Evolutionary conservation across 2,113 vertebrate species (phyloP).

Genomic region (Apistogramma diplotaenia): DNA sequence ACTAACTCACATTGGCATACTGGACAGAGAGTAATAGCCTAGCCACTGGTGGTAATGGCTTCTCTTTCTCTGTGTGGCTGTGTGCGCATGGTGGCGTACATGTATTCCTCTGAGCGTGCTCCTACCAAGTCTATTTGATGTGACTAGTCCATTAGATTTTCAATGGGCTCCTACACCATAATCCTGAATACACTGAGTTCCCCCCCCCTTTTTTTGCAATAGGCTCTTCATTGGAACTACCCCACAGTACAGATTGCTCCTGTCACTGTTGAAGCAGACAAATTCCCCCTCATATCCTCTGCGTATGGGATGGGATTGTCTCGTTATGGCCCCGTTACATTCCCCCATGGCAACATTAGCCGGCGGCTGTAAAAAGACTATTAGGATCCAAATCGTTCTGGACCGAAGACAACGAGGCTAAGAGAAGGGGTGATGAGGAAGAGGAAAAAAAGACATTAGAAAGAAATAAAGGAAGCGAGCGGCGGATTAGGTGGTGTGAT

Average conservation of each 20-base stretch:
- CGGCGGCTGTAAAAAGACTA: conserved; percentile 71
- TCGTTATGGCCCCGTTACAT: conserved; percentile 64
- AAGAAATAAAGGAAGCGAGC: conserved; percentile 19
- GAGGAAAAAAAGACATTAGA: conserved; percentile 1
- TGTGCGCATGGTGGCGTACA: conserved; percentile 24
- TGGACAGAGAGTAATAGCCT: conserved; percentile 77
- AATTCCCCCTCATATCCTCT: conserved; percentile 61
- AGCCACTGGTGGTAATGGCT: conserved; percentile 69
- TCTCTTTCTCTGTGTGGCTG: conserved; percentile 36
- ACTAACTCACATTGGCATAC: conserved; percentile 33
- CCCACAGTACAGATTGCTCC: conserved; percentile 64
- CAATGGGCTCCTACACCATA: conserved; percentile 67
- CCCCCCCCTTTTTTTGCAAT: not conserved
- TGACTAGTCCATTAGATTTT: conserved; percentile 74
- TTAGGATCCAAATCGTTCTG: conserved; percentile 67
- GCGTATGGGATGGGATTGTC: conserved; percentile 65
- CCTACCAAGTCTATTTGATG: conserved; percentile 63
- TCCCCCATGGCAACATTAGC: conserved; percentile 70
- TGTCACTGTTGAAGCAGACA: conserved; percentile 70
- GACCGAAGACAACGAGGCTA: conserved; percentile 32
- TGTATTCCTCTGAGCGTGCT: conserved; percentile 54
- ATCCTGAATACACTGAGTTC: conserved; percentile 63
- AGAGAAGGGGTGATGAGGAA: conserved; percentile 26
- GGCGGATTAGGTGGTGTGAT: conserved; percentile 21
- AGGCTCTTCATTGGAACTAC: conserved; percentile 61